Percentiles rank a stretch among this genome's conserved stretches.
Evolutionary conservation across 1,140 invertebrate species (phyloP).

Genomic region (Eufriesea mexicana): DNA sequence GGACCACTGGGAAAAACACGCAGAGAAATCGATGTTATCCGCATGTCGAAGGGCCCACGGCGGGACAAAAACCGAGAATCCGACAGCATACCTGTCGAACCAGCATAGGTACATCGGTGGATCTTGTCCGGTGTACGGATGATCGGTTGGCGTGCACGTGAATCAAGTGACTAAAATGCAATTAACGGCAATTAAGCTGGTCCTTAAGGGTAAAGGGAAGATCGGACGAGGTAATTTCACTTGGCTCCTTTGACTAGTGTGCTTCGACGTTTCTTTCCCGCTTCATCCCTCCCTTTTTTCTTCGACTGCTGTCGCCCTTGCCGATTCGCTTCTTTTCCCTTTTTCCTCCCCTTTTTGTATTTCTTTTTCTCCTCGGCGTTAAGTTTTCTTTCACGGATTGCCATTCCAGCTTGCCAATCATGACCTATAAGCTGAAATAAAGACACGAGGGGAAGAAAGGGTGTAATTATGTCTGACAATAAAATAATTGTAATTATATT

Average conservation of each 20-base stretch:
- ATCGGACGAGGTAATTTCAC: conserved; percentile 33
- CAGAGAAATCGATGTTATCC: conserved; percentile 68
- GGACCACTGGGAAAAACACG: conserved; percentile 53
- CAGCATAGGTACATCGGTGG: conserved; percentile 40
- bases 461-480: neutral
- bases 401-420: too few relatives aligned
- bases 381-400: neutral
- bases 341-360: too few relatives aligned
- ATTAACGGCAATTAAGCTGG: conserved; percentile 69
- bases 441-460: neutral
- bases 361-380: neutral
- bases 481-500: conserved; percentile 8
- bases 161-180: conserved; percentile 71
- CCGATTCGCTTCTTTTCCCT: too few relatives aligned
- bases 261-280: neutral
- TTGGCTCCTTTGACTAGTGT: neutral
- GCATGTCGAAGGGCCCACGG: conserved; percentile 37
- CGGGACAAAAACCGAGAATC: conserved; percentile 60
- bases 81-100: conserved; percentile 56
- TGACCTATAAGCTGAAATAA: neutral
- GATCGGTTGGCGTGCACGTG: conserved; percentile 9
- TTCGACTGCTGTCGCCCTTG: neutral
- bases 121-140: conserved; percentile 4
- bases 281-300: neutral
- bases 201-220: conserved; percentile 36